Evolutionary conservation across 2,888 invertebrate genomes (phyloP).

Genomic region (Drosophila affinis): DNA sequence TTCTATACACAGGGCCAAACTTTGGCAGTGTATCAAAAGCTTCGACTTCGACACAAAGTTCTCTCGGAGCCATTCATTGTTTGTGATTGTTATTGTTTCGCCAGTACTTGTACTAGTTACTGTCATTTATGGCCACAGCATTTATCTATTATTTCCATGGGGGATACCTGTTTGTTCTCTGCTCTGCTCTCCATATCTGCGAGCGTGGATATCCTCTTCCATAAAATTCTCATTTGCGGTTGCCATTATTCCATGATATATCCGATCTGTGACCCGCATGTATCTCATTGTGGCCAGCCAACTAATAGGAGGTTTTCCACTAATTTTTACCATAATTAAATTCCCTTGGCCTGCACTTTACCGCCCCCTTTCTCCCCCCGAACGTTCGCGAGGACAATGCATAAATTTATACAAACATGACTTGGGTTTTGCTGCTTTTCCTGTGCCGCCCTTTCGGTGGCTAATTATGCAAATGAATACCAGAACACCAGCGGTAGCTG

Average conservation of each 20-base stretch:
- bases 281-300: neutral
- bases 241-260: conserved; percentile 46
- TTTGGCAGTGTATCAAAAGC: neutral
- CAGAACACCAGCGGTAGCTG: conserved; percentile 20
- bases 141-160: conserved; percentile 60
- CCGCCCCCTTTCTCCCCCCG: neutral
- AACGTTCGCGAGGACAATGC: conserved; percentile 42
- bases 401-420: conserved; percentile 45
- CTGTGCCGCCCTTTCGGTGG: conserved; percentile 23
- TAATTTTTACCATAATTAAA: conserved; percentile 57
- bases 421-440: conserved; percentile 14
- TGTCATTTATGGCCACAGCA: conserved; percentile 63
- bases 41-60: neutral
- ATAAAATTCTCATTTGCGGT: conserved; percentile 51
- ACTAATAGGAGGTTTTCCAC: neutral
- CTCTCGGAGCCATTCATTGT: neutral
- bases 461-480: conserved; percentile 67
- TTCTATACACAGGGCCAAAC: too few species aligned
- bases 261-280: neutral
- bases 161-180: conserved; percentile 19
- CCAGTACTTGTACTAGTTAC: conserved; percentile 46
- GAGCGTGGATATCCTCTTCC: conserved; percentile 26
- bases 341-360: conserved; percentile 39
- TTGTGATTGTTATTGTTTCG: conserved; percentile 50
- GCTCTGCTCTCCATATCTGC: conserved; percentile 6